Conservation (phyloP, 2,888 invertebrate species). For the Germaria angustata region DNA sequence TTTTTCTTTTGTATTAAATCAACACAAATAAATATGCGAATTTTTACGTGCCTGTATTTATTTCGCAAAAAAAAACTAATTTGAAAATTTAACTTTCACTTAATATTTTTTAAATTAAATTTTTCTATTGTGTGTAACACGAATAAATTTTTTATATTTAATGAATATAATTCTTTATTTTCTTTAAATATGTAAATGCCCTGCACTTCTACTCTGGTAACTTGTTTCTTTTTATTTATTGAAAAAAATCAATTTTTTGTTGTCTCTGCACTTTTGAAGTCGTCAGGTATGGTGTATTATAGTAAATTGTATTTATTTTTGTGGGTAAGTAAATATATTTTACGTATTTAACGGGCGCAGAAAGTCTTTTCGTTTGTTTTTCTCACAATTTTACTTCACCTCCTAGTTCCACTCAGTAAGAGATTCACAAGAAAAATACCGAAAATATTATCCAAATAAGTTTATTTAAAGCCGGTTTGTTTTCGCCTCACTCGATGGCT, state of each 20-base stretch:
- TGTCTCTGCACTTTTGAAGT: constrained; percentile 17
- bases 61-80: background rate
- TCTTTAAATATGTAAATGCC: constrained; percentile 48
- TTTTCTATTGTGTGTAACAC: constrained; percentile 43
- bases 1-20: background rate
- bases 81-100: constrained; percentile 54
- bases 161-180: constrained; percentile 7
- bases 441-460: constrained; percentile 69
- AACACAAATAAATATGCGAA: background rate
- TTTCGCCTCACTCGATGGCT: constrained; percentile 40
- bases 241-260: background rate
- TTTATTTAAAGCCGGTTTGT: constrained; percentile 79
- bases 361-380: constrained; percentile 22
- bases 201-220: constrained; percentile 36
- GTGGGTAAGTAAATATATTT: background rate
- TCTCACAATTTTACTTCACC: constrained; percentile 2
- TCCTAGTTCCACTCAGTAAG: constrained; percentile 72
- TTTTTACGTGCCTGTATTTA: constrained; percentile 41
- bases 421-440: constrained; percentile 77
- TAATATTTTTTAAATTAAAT: constrained; percentile 46
- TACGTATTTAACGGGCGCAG: constrained; percentile 46
- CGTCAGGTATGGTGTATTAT: constrained; percentile 15
- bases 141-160: background rate
- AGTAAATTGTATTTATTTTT: background rate
- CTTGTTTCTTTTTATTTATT: background rate